phyloP scores from a whole-genome alignment of 53 echinoderm and acorn worm genomes.

The Hippasteria phrygiana region DNA sequence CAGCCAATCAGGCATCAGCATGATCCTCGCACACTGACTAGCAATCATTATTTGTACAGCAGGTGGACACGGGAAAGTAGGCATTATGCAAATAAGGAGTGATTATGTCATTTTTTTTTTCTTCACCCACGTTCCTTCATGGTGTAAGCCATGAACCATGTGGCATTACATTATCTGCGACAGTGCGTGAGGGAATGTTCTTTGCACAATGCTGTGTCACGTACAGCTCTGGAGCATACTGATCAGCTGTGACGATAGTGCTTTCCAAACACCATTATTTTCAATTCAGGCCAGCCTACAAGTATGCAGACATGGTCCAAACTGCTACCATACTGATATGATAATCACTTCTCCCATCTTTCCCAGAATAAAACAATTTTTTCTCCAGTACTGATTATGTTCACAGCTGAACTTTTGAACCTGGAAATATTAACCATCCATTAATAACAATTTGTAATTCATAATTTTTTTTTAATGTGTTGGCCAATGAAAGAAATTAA shows the following conservation, averaged over 20 bases:
- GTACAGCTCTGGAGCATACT: not conserved
- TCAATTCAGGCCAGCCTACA: not conserved
- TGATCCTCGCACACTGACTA: conserved; percentile 1
- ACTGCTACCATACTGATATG: too few species aligned
- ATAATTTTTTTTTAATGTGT: too few species aligned
- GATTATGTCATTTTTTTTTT: not conserved
- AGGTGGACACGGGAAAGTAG: conserved; percentile 3
- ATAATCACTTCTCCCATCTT: too few species aligned
- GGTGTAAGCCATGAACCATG: conserved; percentile 9
- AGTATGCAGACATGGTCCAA: too few species aligned
- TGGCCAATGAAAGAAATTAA: not conserved
- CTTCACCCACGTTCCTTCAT: not conserved
- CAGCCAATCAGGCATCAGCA: conserved; percentile 26
- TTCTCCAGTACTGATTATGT: too few species aligned
- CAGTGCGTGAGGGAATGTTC: not conserved
- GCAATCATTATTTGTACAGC: conserved; percentile 10
- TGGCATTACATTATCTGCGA: not conserved
- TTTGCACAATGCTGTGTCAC: not conserved
- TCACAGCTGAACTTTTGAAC: too few species aligned
- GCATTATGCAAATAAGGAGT: conserved; percentile 39
- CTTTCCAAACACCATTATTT: not conserved
- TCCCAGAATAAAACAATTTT: too few species aligned
- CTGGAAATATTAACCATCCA: too few species aligned
- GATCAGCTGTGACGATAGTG: not conserved
- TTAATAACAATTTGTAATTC: too few species aligned